Conservation (phyloP, 2,797 vertebrate species). For the Argyrosomus regius region DNA sequence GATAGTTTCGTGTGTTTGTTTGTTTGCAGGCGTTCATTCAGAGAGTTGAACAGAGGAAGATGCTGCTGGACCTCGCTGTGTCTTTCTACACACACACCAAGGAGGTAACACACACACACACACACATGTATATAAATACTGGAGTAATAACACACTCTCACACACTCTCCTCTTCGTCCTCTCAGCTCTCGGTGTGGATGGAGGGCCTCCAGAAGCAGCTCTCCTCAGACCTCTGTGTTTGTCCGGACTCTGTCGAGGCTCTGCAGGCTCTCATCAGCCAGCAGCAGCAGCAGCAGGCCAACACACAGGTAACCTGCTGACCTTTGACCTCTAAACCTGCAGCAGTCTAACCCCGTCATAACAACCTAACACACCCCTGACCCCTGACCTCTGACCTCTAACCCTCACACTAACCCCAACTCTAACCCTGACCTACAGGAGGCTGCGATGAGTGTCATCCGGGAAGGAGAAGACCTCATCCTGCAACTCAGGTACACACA, state of each 20-base stretch:
- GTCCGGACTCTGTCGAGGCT: conserved; percentile 94
- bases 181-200: conserved; percentile 96
- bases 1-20: neutral
- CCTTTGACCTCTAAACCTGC: conserved; percentile 28
- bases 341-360: conserved; percentile 36
- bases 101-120: conserved; percentile 88
- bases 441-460: conserved; percentile 96
- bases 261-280: conserved; percentile 96
- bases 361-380: conserved; percentile 51
- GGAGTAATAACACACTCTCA: no score
- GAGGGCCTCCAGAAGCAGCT: conserved; percentile 98
- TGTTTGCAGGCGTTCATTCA: conserved; percentile 92
- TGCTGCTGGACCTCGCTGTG: conserved; percentile 96
- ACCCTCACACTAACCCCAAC: conserved; percentile 60
- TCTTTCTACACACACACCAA: conserved; percentile 99
- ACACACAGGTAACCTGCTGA: conserved; percentile 84
- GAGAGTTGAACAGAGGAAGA: conserved; percentile 95
- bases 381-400: conserved; percentile 36
- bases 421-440: conserved; percentile 86
- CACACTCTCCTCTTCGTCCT: no score
- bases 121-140: neutral
- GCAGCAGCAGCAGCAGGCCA: conserved; percentile 97
- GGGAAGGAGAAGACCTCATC: conserved; percentile 98
- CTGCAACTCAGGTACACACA: conserved; percentile 94
- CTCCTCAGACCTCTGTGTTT: conserved; percentile 88